Evolutionary conservation across 2,797 vertebrate genomes (phyloP).

Genomic region (Ispidina lecontei): DNA sequence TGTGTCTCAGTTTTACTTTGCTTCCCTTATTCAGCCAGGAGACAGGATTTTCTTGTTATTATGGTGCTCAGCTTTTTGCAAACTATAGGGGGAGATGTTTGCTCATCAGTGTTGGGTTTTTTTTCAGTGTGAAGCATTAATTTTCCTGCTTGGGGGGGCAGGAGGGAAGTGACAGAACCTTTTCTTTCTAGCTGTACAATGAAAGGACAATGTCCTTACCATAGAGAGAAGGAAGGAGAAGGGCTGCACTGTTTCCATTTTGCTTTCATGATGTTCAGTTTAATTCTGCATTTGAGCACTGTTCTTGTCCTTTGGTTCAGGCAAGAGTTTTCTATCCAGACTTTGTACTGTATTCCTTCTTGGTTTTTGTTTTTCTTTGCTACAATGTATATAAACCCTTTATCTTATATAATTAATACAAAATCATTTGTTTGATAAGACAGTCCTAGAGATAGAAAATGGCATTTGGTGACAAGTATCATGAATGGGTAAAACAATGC

Average conservation of each 20-base stretch:
- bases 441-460: background rate
- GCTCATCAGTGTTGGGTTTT: background rate
- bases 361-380: background rate
- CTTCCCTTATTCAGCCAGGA: background rate
- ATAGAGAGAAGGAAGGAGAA: background rate
- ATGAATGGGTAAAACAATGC: background rate
- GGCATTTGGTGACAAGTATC: background rate
- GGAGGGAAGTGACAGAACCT: background rate
- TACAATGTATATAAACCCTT: background rate
- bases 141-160: background rate
- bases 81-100: slow-evolving; percentile 32
- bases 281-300: background rate
- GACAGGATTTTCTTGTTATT: background rate
- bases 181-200: background rate
- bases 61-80: background rate
- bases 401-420: background rate
- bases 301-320: background rate
- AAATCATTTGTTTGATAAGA: background rate
- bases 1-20: background rate
- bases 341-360: background rate
- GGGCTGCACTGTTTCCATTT: background rate
- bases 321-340: background rate
- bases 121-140: background rate
- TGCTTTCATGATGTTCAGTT: background rate
- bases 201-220: rapidly evolving